phyloP scores from a whole-genome alignment of 2,797 vertebrate genomes.

The Catostomus latipinnis region DNA sequence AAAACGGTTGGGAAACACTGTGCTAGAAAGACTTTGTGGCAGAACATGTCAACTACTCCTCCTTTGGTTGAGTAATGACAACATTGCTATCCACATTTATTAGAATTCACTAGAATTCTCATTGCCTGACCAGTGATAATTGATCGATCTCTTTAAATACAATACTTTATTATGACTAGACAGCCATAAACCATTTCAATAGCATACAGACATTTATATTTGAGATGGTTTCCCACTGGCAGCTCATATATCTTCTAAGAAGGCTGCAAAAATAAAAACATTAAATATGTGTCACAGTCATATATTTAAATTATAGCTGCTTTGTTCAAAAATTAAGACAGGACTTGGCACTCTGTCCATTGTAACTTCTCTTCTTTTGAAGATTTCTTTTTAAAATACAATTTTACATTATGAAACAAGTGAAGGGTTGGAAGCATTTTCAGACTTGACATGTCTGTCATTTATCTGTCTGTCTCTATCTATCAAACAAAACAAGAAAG shows the following conservation, averaged over 20 bases:
- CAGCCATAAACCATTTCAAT: too few species aligned
- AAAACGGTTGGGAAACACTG: too few species aligned
- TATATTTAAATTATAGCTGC: background rate
- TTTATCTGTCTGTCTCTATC: background rate
- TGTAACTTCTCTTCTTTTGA: background rate
- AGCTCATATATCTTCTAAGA: background rate
- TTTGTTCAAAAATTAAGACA: slow-evolving; percentile 20
- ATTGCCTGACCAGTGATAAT: too few species aligned
- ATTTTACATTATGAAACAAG: background rate
- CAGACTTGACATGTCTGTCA: background rate
- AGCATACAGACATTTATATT: too few species aligned
- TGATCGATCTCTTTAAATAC: too few species aligned
- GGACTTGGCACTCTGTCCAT: background rate
- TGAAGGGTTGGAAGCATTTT: background rate
- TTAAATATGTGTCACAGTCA: background rate
- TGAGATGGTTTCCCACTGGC: background rate
- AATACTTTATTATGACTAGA: too few species aligned
- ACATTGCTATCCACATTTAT: too few species aligned
- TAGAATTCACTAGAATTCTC: too few species aligned
- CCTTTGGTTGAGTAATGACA: too few species aligned
- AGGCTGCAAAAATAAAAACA: background rate
- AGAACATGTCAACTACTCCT: too few species aligned
- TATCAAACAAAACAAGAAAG: background rate
- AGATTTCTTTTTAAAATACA: background rate
- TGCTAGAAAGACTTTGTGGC: too few species aligned